Percentiles rank a stretch among this genome's conserved stretches.
Evolutionary conservation across 2,888 invertebrate genomes (phyloP).

Genomic region (Papilio elwesi): DNA sequence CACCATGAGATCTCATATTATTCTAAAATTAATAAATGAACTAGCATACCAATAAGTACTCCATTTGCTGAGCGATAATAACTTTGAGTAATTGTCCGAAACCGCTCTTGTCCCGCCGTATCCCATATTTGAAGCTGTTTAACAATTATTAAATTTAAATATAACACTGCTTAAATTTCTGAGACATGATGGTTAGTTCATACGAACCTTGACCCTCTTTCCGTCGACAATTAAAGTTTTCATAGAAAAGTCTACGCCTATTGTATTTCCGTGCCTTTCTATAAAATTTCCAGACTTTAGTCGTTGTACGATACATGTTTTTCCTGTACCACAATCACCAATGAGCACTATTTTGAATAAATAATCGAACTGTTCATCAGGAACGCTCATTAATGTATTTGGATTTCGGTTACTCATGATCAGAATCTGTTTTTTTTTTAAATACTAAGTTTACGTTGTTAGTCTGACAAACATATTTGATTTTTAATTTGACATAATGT

Average conservation of each 20-base stretch:
- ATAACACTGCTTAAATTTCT: conserved; percentile 34
- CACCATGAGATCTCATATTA: background rate
- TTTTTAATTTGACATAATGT: conserved; percentile 27
- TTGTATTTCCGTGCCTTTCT: conserved; percentile 97
- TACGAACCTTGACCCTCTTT: conserved; percentile 95
- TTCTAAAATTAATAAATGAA: conserved; percentile 14
- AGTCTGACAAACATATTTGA: conserved; percentile 51
- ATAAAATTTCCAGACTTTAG: conserved; percentile 98
- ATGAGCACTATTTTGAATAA: conserved; percentile 97
- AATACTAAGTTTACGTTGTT: conserved; percentile 64
- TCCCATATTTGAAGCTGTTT: conserved; percentile 96
- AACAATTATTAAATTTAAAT: conserved; percentile 51
- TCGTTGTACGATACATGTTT: conserved; percentile 97
- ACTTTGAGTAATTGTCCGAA: conserved; percentile 98
- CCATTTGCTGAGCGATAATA: conserved; percentile 99
- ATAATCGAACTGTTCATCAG: conserved; percentile 95
- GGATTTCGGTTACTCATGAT: conserved; percentile 90
- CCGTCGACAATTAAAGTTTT: conserved; percentile 97
- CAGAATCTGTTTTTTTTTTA: conserved; percentile 53
- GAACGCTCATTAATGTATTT: conserved; percentile 89
- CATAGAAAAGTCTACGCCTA: conserved; percentile 99
- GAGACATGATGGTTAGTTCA: conserved; percentile 49
- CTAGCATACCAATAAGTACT: conserved; percentile 92
- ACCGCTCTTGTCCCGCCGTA: conserved; percentile 98
- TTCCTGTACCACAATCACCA: conserved; percentile 95